Evolutionary conservation across 2,113 vertebrate genomes (phyloP).

Genomic region (Planiliza haematocheilus): DNA sequence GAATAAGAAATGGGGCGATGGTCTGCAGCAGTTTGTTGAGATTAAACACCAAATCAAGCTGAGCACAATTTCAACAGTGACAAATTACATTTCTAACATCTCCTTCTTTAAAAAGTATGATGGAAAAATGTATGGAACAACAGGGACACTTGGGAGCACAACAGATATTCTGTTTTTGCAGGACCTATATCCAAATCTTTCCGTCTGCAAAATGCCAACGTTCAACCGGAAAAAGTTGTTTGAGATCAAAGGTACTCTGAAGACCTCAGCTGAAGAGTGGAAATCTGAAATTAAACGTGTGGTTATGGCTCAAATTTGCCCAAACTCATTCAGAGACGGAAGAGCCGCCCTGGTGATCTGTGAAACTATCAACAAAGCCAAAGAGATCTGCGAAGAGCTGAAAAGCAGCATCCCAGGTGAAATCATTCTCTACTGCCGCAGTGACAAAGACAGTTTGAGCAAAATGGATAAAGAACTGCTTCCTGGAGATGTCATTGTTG

Average conservation of each 20-base stretch:
- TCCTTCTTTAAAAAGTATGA: conserved; percentile 46
- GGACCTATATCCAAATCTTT: conserved; percentile 24
- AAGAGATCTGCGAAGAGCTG: conserved; percentile 30
- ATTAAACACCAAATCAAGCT: conserved; percentile 52
- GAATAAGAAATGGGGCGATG: conserved; percentile 52
- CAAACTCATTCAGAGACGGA: conserved; percentile 13
- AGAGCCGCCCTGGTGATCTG: conserved; percentile 49
- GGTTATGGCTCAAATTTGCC: conserved; percentile 1
- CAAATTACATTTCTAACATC: conserved; percentile 29
- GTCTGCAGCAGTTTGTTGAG: conserved; percentile 52
- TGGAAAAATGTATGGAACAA: conserved; percentile 45
- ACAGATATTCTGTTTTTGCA: conserved; percentile 36
- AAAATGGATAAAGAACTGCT: conserved; percentile 20
- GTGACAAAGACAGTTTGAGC: conserved; percentile 34
- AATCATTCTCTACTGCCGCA: conserved; percentile 30
- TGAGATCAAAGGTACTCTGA: conserved; percentile 36
- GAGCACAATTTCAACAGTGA: conserved; percentile 45
- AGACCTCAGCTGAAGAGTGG: conserved; percentile 27
- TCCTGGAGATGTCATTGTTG: conserved; percentile 47
- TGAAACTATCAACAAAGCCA: conserved; percentile 44
- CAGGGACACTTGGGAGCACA: conserved; percentile 38
- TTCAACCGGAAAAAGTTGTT: conserved; percentile 39
- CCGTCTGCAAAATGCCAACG: conserved; percentile 32
- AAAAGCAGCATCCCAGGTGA: conserved; percentile 16
- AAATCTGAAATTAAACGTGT: conserved; percentile 42